These are phyloP conservation scores for Catajapyx aquilonaris DNA, from an alignment of 1,140 invertebrate species.

Conservation along the genomic window DNA sequence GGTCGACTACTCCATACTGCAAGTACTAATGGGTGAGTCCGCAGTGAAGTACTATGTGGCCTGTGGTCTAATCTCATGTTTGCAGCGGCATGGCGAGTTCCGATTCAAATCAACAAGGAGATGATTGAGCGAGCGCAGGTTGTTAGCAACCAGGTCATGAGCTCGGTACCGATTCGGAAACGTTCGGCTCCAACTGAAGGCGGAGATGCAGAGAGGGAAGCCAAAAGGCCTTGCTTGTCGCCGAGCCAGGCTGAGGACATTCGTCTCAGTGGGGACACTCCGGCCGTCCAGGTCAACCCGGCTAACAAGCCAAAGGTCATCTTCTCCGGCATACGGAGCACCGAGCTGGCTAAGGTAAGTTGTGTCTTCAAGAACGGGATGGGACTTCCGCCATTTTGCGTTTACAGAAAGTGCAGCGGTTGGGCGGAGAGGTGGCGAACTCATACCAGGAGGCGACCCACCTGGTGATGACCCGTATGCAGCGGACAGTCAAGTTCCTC, in stretches of 20 bases:
- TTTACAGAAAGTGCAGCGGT: slow-evolving; percentile 39
- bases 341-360: no score
- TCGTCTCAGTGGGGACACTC: no score
- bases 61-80: slow-evolving; percentile 6
- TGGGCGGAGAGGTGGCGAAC: slow-evolving; percentile 53
- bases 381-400: slow-evolving; percentile 6
- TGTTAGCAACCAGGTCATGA: slow-evolving; percentile 7
- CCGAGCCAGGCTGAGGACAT: no score
- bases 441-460: slow-evolving; percentile 55
- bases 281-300: not conserved
- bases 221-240: not conserved
- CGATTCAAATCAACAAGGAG: slow-evolving; percentile 71
- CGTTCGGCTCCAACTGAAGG: not conserved
- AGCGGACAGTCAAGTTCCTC: slow-evolving; percentile 66
- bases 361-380: no score
- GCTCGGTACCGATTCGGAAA: no score
- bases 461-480: slow-evolving; percentile 51
- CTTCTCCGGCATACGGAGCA: not conserved
- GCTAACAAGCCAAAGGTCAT: not conserved
- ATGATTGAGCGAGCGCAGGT: slow-evolving; percentile 55
- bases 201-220: not conserved
- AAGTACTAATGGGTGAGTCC: slow-evolving; percentile 81
- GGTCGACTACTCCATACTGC: slow-evolving; percentile 65
- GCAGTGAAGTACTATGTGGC: no score
- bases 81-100: slow-evolving; percentile 73